Base-by-base conservation (phyloP, 2,888 invertebrate genomes). In the Andrena marginata region DNA sequence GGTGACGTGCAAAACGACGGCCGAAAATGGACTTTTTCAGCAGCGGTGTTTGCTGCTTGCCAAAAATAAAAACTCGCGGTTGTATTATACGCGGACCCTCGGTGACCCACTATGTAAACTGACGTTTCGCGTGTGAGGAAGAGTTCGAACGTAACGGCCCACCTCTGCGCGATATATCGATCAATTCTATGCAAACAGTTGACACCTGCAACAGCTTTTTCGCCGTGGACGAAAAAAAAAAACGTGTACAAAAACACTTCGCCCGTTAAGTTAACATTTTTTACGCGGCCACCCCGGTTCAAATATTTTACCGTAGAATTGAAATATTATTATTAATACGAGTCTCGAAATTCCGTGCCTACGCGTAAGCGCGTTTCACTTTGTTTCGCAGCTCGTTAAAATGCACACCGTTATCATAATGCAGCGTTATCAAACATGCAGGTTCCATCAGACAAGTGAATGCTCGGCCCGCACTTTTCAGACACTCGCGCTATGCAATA, bases 401-500 rank as follows among this genome's bases (percentile, higher is more conserved):
- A 75, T 16, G 71, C 33, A 75, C 49, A 48, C 60, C 33, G 72
- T 75, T 75, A 75, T 71, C 26, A 33, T 49, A 71, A 75, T 51
- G 33, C 60, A 29, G 20, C 49, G n/a, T 72, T 60, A 71, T 71
- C n/a, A 71, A 71, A 60, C 35, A 72, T 75, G 71, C 75, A 72
- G 23, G 56, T 59, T 74, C 35, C 62, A 71, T 70, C 51, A 49
- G 26, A 51, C 33, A 7, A 42, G 60, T 29, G 16, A 51, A 10
- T 20, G 33, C 65, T 29, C 10, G 35, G 16, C 7, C 13, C 8
- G 4, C 13, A 20, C 20, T 42, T 67, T 67, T 13, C 13, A 10
- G n/a, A 70, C 26, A 56, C 23, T 33, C 23, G 16, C 54, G 13
- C 1, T 54, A 26, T 26, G 10, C 13, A 33, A 54, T 54, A 20